Percentiles rank a stretch among this genome's conserved stretches.
These are phyloP conservation scores for Machimus rusticus DNA, from an alignment of 2,888 invertebrate genomes.

Conservation along the genomic window DNA sequence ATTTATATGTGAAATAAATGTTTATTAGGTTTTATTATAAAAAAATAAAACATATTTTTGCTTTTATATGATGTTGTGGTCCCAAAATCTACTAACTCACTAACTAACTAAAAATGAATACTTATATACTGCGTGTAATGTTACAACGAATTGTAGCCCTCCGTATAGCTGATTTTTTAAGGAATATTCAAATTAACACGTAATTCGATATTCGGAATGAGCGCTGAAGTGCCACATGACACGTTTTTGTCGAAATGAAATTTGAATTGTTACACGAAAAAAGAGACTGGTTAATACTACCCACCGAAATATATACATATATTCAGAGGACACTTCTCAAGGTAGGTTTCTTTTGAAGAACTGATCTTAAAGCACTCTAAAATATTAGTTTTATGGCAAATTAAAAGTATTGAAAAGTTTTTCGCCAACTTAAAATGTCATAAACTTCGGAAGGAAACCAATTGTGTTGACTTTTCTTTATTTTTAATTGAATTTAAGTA, in stretches of 20 bases:
- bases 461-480: neutral
- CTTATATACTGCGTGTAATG: neutral
- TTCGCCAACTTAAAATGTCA: neutral
- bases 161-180: conserved; percentile 1
- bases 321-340: conserved; percentile 5
- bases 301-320: conserved; percentile 32
- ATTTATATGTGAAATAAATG: conserved; percentile 50
- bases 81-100: conserved; percentile 8
- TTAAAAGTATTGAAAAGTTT: neutral
- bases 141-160: conserved; percentile 32
- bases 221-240: neutral
- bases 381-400: neutral
- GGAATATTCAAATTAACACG: neutral
- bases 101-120: neutral
- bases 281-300: conserved; percentile 31
- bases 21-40: conserved; percentile 43
- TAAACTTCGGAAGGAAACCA: neutral
- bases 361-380: conserved; percentile 1
- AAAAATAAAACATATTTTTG: conserved; percentile 37
- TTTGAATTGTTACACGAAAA: neutral
- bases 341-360: conserved; percentile 12
- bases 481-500: neutral
- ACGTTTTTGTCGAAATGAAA: neutral
- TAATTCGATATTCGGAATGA: neutral
- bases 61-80: conserved; percentile 39